Evolutionary conservation across 2,888 invertebrate species (phyloP), one percentile per base, ranked within the genome.

Genomic region (Agrochola circellaris): DNA sequence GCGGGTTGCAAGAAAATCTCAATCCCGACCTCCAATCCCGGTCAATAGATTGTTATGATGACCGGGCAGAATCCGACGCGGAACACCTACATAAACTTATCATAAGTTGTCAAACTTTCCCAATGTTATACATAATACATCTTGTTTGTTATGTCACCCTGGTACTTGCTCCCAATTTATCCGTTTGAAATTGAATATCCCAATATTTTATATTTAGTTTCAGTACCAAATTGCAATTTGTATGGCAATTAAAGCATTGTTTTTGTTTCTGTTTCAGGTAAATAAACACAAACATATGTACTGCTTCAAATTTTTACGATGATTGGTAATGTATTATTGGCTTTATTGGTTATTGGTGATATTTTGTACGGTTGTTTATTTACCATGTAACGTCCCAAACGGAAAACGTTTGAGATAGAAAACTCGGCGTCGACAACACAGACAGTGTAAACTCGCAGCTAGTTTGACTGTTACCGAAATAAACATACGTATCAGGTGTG

Each of bases 221-320:
- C 9, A 34, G 42, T 26, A 20, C 15, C 20, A 11, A 30, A 38
- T 77, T 60, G 17, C 48, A 38, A 69, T 66, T 13, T 56, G 20
- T 75, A 30, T 4, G 45, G 20, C n/a, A 61, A 66, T 58, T 66
- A 56, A 69, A 71, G 58, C 13, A 26, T 78, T 45, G 20, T 58
- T 72, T 83, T 78, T 69, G 34, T 61, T 70, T 81, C 78, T 88
- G 86, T 91, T 90, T 79, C 90, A 90, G 89, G 91, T 91, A 91
- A 90, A 79, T 86, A 77, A 54, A 62, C 26, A 56, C 30, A 42
- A 11, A 23, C 54, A 11, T 34, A n/a, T 34, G 34, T 38, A 51
- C 45, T 69, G 45, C 51, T 67, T 54, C 51, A 30, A 23, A 64
- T 38, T 30, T 51, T 56, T 70, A 26, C 42, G 34, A 3, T 56